Conservation (phyloP, 2,797 vertebrate genomes). For the Peromyscus attwateri region DNA sequence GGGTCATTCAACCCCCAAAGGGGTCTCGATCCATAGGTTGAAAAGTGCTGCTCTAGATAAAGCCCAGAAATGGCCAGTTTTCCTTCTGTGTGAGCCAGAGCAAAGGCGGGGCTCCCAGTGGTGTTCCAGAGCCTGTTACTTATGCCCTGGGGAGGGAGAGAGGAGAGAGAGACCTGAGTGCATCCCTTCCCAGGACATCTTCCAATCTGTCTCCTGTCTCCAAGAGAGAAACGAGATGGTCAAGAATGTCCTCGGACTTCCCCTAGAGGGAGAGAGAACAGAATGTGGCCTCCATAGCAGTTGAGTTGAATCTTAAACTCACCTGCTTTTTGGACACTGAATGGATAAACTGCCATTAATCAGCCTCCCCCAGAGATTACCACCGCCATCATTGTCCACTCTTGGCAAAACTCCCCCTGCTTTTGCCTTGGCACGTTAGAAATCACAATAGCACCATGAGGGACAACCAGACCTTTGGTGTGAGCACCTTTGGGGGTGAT, state of each 20-base stretch:
- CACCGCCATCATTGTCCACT: not conserved
- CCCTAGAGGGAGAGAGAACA: not conserved
- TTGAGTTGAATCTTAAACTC: slow-evolving; percentile 1
- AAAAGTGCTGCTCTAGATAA: not conserved
- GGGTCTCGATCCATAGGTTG: not conserved
- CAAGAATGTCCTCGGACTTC: not conserved
- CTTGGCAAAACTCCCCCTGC: not conserved
- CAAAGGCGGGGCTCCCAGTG: not conserved
- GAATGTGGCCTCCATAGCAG: slow-evolving; percentile 30
- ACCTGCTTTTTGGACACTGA: not conserved
- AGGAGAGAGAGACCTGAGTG: not conserved
- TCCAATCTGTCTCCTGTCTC: not conserved
- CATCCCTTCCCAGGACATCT: not conserved
- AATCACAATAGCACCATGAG: not conserved
- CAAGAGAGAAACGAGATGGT: not conserved
- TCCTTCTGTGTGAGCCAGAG: not conserved
- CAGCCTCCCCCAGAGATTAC: not conserved
- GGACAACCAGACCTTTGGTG: not conserved
- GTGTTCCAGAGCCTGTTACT: not conserved
- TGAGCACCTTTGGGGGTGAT: not conserved
- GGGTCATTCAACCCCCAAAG: not conserved
- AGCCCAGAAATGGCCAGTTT: not conserved
- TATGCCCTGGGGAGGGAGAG: no score
- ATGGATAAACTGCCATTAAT: slow-evolving; percentile 29
- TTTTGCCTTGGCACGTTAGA: not conserved